Evolutionary conservation across 2,113 vertebrate species (phyloP).

Genomic region (Corynorhinus townsendii): DNA sequence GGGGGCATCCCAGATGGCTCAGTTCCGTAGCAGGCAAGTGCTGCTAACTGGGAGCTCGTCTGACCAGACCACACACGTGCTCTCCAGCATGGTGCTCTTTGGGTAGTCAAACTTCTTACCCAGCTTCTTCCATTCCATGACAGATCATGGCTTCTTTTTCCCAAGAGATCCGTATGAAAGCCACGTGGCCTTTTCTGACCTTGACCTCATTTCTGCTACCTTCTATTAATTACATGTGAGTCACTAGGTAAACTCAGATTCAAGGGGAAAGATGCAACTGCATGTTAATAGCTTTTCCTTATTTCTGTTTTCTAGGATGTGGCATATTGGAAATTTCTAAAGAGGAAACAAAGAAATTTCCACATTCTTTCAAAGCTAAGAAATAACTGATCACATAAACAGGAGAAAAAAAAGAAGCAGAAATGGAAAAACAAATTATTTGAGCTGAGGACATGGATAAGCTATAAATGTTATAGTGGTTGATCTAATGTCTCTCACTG

Average conservation of each 20-base stretch:
- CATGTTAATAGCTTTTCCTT: not conserved
- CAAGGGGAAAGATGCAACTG: not conserved
- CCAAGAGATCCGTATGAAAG: not conserved
- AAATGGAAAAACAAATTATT: not conserved
- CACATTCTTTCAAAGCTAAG: not conserved
- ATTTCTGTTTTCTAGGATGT: not conserved
- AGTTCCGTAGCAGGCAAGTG: not conserved
- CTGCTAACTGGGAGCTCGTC: not conserved
- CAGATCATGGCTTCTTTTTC: not conserved
- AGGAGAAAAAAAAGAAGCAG: not conserved
- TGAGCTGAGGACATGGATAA: not conserved
- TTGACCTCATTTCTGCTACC: not conserved
- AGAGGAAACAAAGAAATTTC: not conserved
- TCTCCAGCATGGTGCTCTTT: not conserved
- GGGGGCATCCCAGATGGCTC: not conserved
- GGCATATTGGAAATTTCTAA: not conserved
- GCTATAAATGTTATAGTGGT: not conserved
- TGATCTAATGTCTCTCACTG: not conserved
- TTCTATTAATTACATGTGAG: not conserved
- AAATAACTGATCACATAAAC: constrained; percentile 1
- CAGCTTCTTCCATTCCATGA: not conserved
- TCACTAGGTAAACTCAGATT: not conserved
- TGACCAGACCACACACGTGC: not conserved
- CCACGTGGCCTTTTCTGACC: not conserved
- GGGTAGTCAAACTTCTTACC: not conserved